Conservation (phyloP, 1,140 invertebrate species). For the Cecropterus lyciades region DNA sequence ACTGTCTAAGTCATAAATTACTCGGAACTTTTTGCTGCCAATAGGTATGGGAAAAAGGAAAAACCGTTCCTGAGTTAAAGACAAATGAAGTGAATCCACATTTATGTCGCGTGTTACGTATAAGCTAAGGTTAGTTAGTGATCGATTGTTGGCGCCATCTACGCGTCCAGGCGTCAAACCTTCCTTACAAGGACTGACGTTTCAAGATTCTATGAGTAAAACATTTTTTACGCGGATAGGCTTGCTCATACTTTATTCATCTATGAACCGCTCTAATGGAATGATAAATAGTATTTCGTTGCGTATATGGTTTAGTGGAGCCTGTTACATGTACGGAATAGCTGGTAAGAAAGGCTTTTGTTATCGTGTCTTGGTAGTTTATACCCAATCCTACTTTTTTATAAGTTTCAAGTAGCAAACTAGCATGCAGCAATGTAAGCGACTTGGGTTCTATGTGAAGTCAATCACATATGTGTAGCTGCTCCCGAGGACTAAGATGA, state of each 20-base stretch:
- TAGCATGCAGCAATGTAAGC: too few species aligned
- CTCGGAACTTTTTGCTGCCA: background rate
- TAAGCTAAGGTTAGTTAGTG: slow-evolving; percentile 42
- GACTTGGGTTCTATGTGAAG: too few species aligned
- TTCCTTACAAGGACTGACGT: slow-evolving; percentile 52
- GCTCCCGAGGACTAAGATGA: too few species aligned
- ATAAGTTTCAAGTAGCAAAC: too few species aligned
- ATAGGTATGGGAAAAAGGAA: background rate
- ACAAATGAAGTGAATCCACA: slow-evolving; percentile 22
- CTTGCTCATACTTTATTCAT: slow-evolving; percentile 33
- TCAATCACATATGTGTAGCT: too few species aligned
- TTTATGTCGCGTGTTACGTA: slow-evolving; percentile 14
- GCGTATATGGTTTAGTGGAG: background rate
- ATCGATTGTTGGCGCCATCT: slow-evolving; percentile 61
- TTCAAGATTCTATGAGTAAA: slow-evolving; percentile 29
- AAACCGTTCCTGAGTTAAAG: slow-evolving; percentile 8
- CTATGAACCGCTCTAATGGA: slow-evolving; percentile 22
- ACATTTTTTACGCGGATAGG: slow-evolving; percentile 32
- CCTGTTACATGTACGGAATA: too few species aligned
- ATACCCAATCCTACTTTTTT: too few species aligned
- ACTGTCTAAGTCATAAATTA: background rate
- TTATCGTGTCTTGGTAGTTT: too few species aligned
- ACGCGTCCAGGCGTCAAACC: slow-evolving; percentile 34
- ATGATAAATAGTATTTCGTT: slow-evolving; percentile 14
- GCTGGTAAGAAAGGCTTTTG: too few species aligned